phyloP scores from a whole-genome alignment of 1,140 invertebrate genomes.

The Drosophila kepulauana region DNA sequence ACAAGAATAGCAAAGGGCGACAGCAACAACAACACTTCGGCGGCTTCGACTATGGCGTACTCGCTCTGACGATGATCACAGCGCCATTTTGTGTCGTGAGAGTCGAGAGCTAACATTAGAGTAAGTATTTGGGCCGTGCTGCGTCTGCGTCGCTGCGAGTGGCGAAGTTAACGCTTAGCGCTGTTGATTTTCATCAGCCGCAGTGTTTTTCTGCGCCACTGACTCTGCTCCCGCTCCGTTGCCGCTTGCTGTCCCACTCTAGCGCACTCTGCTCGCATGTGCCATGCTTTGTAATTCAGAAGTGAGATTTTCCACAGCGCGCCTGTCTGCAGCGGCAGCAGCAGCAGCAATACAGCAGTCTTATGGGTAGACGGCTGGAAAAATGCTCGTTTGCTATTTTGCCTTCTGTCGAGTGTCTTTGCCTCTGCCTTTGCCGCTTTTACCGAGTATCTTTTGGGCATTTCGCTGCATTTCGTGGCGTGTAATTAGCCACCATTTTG shows the following conservation, averaged over 20 bases:
- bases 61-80: constrained; percentile 49
- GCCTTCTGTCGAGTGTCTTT: constrained; percentile 49
- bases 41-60: constrained; percentile 44
- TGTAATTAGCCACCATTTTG: constrained; percentile 76
- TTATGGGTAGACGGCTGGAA: constrained; percentile 45
- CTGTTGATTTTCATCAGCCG: constrained; percentile 84
- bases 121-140: constrained; percentile 32
- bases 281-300: constrained; percentile 77
- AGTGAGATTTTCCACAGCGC: constrained; percentile 84
- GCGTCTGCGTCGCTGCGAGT: constrained; percentile 49
- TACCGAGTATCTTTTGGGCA: constrained; percentile 25
- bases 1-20: not conserved
- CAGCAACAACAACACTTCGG: not conserved
- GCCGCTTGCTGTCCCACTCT: constrained; percentile 35
- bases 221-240: constrained; percentile 39
- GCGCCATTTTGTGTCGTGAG: constrained; percentile 67
- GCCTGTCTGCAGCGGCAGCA: constrained; percentile 63
- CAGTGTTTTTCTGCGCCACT: constrained; percentile 81
- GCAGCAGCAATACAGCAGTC: constrained; percentile 4
- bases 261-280: constrained; percentile 54
- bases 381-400: constrained; percentile 78
- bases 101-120: not conserved
- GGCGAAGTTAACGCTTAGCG: constrained; percentile 82
- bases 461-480: constrained; percentile 47
- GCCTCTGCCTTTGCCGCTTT: constrained; percentile 13